These are phyloP conservation scores for Heterotilapia buettikoferi DNA, from an alignment of 2,113 vertebrate species.

Conservation along the genomic window DNA sequence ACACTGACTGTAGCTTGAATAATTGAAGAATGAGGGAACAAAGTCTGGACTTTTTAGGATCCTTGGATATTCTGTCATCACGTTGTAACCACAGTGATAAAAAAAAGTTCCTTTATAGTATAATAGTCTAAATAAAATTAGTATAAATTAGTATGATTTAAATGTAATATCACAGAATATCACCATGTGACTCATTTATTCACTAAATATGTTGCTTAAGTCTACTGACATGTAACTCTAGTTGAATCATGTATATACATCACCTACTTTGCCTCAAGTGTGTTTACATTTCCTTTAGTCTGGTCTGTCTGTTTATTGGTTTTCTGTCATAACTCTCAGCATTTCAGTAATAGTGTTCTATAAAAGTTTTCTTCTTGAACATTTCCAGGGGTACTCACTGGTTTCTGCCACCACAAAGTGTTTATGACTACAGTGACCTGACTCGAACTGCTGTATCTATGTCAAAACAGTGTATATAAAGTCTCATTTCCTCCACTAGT, in stretches of 20 bases:
- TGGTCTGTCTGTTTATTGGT: neutral
- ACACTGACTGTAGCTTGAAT: neutral
- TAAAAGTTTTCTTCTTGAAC: neutral
- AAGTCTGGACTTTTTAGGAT: neutral
- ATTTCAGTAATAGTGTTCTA: neutral
- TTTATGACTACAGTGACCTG: fast-evolving
- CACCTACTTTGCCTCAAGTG: neutral
- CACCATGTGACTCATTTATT: neutral
- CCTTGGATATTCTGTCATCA: neutral
- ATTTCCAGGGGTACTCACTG: neutral
- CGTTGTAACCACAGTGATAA: fast-evolving
- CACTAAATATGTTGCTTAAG: fast-evolving
- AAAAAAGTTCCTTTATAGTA: neutral
- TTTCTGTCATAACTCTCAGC: fast-evolving
- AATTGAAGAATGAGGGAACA: neutral
- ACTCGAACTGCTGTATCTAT: fast-evolving
- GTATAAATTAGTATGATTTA: neutral
- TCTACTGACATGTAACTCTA: neutral
- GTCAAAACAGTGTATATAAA: neutral
- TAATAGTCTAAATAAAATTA: neutral
- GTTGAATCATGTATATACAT: neutral
- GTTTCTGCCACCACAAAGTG: neutral
- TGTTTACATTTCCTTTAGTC: neutral
- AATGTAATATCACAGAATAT: neutral
- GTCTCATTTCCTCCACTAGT: neutral